phyloP scores from a whole-genome alignment of 1,140 invertebrate species.

The Lethrus apterus region DNA sequence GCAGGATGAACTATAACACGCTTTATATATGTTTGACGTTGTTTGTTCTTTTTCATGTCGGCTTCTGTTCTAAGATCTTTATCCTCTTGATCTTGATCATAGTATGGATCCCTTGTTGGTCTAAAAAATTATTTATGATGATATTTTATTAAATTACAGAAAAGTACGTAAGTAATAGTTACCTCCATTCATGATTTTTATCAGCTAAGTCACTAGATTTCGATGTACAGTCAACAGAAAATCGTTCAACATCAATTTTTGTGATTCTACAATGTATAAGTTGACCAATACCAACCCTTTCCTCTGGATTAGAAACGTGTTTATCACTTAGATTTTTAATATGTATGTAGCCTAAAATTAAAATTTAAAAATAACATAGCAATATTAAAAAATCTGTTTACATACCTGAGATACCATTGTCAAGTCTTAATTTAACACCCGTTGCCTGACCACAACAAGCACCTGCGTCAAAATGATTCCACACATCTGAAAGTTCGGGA shows the following conservation, averaged over 20 bases:
- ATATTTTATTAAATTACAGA: not conserved
- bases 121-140: constrained; percentile 33
- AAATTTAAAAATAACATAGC: not conserved
- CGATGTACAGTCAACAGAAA: constrained; percentile 89
- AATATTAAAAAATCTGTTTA: not conserved
- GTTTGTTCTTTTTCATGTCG: constrained; percentile 73
- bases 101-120: constrained; percentile 82
- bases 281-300: constrained; percentile 80
- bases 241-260: constrained; percentile 93
- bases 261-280: constrained; percentile 89
- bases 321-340: constrained; percentile 94
- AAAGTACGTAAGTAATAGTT: no score
- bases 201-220: constrained; percentile 89
- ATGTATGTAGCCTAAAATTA: constrained; percentile 79
- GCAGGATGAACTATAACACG: constrained; percentile 95
- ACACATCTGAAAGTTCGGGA: constrained; percentile 90
- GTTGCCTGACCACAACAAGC: constrained; percentile 92
- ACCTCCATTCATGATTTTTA: constrained; percentile 85
- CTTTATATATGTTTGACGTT: constrained; percentile 79
- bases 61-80: constrained; percentile 71
- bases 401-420: constrained; percentile 79
- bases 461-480: constrained; percentile 96
- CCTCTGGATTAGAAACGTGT: constrained; percentile 85
- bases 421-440: constrained; percentile 81
- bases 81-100: constrained; percentile 82